Percentiles rank a stretch among this genome's conserved stretches.
These are phyloP conservation scores for Protophormia terraenovae DNA, from an alignment of 2,888 invertebrate species.

Conservation along the genomic window DNA sequence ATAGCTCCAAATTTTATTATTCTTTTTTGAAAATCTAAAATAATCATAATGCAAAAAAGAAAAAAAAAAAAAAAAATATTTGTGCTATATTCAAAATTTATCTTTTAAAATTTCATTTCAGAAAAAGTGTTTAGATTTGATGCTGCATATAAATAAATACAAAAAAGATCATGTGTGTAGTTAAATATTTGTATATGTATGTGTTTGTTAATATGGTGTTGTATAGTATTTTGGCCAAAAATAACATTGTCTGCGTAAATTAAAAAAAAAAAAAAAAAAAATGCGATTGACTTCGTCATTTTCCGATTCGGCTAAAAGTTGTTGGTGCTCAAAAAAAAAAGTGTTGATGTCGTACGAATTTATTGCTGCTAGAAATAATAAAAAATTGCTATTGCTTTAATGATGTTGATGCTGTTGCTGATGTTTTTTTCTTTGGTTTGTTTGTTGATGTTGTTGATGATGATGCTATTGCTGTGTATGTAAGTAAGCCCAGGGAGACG, in stretches of 20 bases:
- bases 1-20: conserved; percentile 21
- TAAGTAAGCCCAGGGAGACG: conserved; percentile 72
- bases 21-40: background rate
- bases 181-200: background rate
- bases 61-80: background rate
- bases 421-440: background rate
- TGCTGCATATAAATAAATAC: background rate
- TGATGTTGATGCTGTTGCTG: conserved; percentile 23
- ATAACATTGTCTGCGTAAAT: conserved; percentile 39
- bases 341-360: conserved; percentile 34
- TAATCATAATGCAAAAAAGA: background rate
- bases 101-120: background rate
- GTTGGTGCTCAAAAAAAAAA: conserved; percentile 6
- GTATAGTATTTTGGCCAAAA: conserved; percentile 47
- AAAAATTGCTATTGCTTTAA: conserved; percentile 27
- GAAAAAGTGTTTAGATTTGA: background rate
- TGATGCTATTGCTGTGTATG: conserved; percentile 17
- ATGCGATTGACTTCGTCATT: conserved; percentile 50
- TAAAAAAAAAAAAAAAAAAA: background rate
- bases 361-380: conserved; percentile 25
- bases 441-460: conserved; percentile 8
- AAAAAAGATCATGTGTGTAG: background rate
- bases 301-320: conserved; percentile 24
- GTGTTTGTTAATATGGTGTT: background rate
- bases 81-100: conserved; percentile 32